A percentile compares a stretch with the other conserved stretches of the same genome.
Evolutionary conservation across 2,888 invertebrate genomes (phyloP).

Genomic region (Diarsia dahlii): DNA sequence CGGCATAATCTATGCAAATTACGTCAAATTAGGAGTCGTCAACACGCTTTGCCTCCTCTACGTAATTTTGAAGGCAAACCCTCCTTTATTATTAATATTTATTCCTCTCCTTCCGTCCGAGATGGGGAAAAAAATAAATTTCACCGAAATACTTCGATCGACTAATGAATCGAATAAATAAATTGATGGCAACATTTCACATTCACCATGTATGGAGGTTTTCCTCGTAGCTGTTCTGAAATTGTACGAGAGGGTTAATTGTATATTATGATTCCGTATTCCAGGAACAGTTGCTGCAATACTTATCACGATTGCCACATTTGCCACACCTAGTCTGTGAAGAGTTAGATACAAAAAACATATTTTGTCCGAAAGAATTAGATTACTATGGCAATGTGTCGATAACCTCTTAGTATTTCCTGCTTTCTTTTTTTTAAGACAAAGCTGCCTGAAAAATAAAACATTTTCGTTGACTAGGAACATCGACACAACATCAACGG

Average conservation of each 20-base stretch:
- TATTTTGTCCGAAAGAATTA: background rate
- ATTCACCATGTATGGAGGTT: constrained; percentile 30
- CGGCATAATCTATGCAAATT: constrained; percentile 91
- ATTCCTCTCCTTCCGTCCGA: constrained; percentile 85
- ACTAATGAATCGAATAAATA: constrained; percentile 86
- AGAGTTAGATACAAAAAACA: background rate
- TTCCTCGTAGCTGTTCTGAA: constrained; percentile 10
- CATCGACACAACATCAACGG: background rate
- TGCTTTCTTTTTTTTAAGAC: background rate
- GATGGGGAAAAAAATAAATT: constrained; percentile 83
- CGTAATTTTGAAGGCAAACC: constrained; percentile 89
- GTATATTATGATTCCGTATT: background rate
- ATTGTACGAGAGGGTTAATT: constrained; percentile 20
- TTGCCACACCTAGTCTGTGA: background rate
- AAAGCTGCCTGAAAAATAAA: background rate
- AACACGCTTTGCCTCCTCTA: constrained; percentile 85
- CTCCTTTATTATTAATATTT: constrained; percentile 91
- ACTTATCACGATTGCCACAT: background rate
- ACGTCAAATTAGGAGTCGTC: constrained; percentile 90
- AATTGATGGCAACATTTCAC: constrained; percentile 63
- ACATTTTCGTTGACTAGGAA: background rate
- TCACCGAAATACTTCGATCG: constrained; percentile 79
- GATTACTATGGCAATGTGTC: background rate
- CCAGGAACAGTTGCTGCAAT: background rate
- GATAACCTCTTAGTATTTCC: background rate